Percentiles rank a stretch among this genome's conserved stretches.
phyloP scores from a whole-genome alignment of 2,797 vertebrate genomes.

The Botia almorhae region DNA sequence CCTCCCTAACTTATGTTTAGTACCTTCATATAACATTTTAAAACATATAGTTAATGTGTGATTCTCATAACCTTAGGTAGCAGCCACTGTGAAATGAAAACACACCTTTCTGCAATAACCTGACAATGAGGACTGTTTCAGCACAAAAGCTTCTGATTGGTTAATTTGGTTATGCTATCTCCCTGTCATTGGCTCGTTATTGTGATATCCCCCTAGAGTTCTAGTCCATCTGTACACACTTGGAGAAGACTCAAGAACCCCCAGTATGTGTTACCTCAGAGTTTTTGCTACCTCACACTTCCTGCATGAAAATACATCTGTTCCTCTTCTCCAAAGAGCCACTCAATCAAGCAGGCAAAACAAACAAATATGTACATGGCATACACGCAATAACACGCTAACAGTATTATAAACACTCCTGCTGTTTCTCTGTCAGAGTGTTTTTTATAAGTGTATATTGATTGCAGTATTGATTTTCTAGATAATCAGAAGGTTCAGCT shows the following conservation, averaged over 20 bases:
- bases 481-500: neutral
- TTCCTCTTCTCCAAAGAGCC: constrained; percentile 36
- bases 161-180: neutral
- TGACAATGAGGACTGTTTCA: constrained; percentile 14
- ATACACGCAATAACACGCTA: neutral
- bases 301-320: constrained; percentile 51
- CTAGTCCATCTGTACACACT: constrained; percentile 62
- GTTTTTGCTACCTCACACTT: constrained; percentile 49
- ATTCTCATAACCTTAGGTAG: neutral
- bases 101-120: constrained; percentile 5
- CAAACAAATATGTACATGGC: constrained; percentile 46
- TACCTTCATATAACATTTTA: no score
- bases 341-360: constrained; percentile 35
- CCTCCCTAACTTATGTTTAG: no score
- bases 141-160: constrained; percentile 45
- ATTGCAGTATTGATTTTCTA: neutral
- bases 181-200: constrained; percentile 67
- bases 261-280: constrained; percentile 63
- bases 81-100: neutral
- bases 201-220: constrained; percentile 64
- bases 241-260: constrained; percentile 64
- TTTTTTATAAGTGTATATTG: neutral
- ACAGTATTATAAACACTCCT: neutral
- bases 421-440: constrained; percentile 2
- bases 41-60: neutral